Conservation (phyloP, 2,113 vertebrate genomes). For the Rhinopomastus cyanomelas region DNA sequence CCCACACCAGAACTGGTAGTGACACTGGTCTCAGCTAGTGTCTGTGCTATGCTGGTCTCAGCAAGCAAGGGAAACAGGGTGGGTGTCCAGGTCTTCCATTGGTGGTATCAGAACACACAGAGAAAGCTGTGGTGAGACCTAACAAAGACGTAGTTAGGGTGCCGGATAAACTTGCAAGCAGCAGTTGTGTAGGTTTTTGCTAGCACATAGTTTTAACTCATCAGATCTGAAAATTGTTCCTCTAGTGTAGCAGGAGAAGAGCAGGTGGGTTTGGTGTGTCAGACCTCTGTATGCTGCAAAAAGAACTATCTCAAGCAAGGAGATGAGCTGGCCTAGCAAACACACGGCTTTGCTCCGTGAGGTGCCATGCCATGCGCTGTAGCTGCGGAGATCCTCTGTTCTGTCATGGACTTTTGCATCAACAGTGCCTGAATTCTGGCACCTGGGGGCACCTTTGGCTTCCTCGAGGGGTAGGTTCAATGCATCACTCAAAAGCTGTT, state of each 20-base stretch:
- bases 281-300: fast-evolving
- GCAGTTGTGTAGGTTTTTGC: background rate
- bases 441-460: background rate
- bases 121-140: background rate
- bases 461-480: background rate
- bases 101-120: background rate
- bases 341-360: background rate
- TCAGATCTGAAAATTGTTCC: background rate
- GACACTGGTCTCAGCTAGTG: background rate
- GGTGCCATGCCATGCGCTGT: background rate
- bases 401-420: background rate
- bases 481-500: background rate
- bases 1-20: background rate
- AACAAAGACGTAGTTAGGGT: background rate
- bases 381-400: background rate
- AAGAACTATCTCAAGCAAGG: background rate
- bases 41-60: background rate
- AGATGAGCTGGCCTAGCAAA: background rate
- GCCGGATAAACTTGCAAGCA: background rate
- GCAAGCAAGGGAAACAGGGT: background rate
- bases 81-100: background rate
- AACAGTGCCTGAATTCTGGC: background rate
- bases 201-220: background rate
- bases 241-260: background rate
- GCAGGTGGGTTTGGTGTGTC: background rate